A percentile compares a stretch with the other conserved stretches of the same genome.
These are phyloP conservation scores for Salvelinus fontinalis DNA, from an alignment of 2,113 vertebrate species.

Conservation along the genomic window DNA sequence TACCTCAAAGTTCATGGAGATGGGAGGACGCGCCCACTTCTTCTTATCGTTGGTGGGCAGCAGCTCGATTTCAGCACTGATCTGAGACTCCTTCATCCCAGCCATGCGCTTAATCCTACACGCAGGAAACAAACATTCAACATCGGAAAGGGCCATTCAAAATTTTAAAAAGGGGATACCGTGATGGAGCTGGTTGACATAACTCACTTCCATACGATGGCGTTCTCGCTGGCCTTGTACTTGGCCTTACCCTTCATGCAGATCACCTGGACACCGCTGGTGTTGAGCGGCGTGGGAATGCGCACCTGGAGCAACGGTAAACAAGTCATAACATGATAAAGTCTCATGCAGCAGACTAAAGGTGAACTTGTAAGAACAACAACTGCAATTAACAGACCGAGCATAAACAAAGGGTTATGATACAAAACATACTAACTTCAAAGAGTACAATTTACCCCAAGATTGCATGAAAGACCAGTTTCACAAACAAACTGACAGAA, in stretches of 20 bases:
- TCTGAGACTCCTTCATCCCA: constrained; percentile 99
- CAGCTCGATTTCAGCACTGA: constrained; percentile 98
- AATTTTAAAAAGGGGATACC: not conserved
- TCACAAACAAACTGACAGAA: not conserved
- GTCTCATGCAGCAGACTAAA: not conserved
- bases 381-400: not conserved
- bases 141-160: not conserved
- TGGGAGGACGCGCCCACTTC: constrained; percentile 98
- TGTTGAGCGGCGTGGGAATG: constrained; percentile 96
- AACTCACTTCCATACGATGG: constrained; percentile 99
- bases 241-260: constrained; percentile 99
- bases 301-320: constrained; percentile 79
- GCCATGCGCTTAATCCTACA: constrained; percentile 98
- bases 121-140: constrained; percentile 7
- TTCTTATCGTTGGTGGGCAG: constrained; percentile 99
- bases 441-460: not conserved
- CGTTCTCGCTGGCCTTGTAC: constrained; percentile 99
- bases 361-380: not conserved
- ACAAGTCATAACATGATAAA: constrained; percentile 13
- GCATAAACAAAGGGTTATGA: not conserved
- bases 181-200: not conserved
- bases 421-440: not conserved
- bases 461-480: not conserved
- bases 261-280: constrained; percentile 98
- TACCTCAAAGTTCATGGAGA: constrained; percentile 99